phyloP scores from a whole-genome alignment of 2,113 vertebrate species.

The Nansenia antarctica region DNA sequence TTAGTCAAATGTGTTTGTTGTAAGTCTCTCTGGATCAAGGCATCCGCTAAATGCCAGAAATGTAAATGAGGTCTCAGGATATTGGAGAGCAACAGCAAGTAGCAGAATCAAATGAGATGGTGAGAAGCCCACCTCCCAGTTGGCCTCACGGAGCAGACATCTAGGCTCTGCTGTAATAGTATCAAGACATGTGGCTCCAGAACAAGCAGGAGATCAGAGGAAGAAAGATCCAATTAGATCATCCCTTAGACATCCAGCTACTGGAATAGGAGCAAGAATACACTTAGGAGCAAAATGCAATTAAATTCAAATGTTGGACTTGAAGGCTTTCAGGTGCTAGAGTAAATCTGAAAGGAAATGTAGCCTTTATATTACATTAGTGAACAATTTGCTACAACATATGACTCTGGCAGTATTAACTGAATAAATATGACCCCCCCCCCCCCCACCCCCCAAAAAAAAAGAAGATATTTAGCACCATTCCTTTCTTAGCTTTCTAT shows the following conservation, averaged over 20 bases:
- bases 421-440: no score
- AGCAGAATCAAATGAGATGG: neutral
- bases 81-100: neutral
- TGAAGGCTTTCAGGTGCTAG: neutral
- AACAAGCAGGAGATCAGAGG: neutral
- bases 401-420: no score
- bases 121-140: neutral
- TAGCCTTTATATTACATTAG: no score
- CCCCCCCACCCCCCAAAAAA: no score
- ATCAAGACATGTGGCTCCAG: neutral
- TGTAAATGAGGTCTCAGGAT: no score
- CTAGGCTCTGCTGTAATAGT: neutral
- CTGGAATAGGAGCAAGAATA: neutral
- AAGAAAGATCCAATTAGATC: neutral
- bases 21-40: no score
- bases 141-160: neutral
- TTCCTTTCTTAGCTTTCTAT: no score
- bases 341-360: neutral
- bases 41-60: no score
- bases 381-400: no score
- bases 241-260: neutral
- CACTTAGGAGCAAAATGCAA: neutral
- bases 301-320: no score
- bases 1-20: no score
- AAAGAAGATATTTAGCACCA: no score